phyloP scores from a whole-genome alignment of 2,113 vertebrate species.

The Xiphophorus couchianus region DNA sequence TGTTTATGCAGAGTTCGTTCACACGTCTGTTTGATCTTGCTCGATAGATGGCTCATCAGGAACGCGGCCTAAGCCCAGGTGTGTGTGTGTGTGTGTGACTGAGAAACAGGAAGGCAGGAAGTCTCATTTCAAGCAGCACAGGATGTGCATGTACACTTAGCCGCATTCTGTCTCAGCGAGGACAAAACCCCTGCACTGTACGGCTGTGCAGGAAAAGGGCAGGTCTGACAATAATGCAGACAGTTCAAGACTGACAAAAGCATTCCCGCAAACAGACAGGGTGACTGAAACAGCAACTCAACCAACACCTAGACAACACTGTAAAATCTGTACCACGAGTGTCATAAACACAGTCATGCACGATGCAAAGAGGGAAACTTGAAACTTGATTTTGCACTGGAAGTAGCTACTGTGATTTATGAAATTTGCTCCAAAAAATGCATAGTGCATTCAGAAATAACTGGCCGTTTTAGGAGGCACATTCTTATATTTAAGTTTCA shows the following conservation, averaged over 20 bases:
- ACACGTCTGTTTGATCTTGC: slow-evolving; percentile 9
- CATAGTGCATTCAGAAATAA: not conserved
- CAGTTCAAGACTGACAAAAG: not conserved
- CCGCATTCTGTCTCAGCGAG: slow-evolving; percentile 19
- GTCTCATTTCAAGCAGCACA: slow-evolving; percentile 63
- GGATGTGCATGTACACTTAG: slow-evolving; percentile 60
- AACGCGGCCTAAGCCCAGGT: slow-evolving; percentile 64
- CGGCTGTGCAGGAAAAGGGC: slow-evolving; percentile 18
- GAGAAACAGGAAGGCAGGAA: slow-evolving; percentile 74
- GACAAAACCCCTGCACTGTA: slow-evolving; percentile 21
- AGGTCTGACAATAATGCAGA: not conserved
- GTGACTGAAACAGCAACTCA: not conserved
- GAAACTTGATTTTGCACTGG: not conserved
- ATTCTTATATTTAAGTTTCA: too few species aligned
- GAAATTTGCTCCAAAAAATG: not conserved
- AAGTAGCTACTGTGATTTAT: not conserved
- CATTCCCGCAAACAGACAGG: not conserved
- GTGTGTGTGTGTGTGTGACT: slow-evolving; percentile 61
- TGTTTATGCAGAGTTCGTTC: not conserved
- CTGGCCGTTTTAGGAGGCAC: too few species aligned
- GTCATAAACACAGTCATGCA: not conserved
- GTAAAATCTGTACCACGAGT: not conserved
- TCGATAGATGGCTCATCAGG: slow-evolving; percentile 63
- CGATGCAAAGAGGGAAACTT: not conserved
- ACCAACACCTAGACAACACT: not conserved